A percentile compares a stretch with the other conserved stretches of the same genome.
These are phyloP conservation scores for Yponomeuta malinellus DNA, from an alignment of 2,888 invertebrate genomes.

Conservation along the genomic window DNA sequence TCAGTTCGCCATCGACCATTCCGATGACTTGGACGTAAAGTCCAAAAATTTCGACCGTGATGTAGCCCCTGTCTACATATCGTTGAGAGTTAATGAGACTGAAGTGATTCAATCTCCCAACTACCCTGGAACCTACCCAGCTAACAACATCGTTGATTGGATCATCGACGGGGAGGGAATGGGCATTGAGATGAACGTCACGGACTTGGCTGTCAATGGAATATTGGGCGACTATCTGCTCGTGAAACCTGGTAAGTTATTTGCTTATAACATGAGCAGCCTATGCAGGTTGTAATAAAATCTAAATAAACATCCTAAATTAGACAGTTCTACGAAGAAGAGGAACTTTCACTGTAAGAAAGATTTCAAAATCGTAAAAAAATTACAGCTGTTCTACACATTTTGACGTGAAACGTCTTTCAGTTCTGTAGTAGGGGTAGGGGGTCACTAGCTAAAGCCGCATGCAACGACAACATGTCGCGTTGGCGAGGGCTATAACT, in stretches of 20 bases:
- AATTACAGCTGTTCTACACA: too few relatives aligned
- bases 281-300: too few relatives aligned
- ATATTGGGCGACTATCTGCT: slow-evolving; percentile 52
- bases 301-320: too few relatives aligned
- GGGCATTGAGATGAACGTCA: slow-evolving; percentile 63
- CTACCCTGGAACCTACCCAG: slow-evolving; percentile 47
- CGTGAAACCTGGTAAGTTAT: slow-evolving; percentile 55
- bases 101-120: slow-evolving; percentile 44
- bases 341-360: too few relatives aligned
- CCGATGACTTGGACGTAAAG: slow-evolving; percentile 33
- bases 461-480: too few relatives aligned
- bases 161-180: slow-evolving; percentile 50
- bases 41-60: slow-evolving; percentile 30
- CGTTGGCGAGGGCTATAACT: too few relatives aligned
- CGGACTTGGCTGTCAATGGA: slow-evolving; percentile 51
- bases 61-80: slow-evolving; percentile 33
- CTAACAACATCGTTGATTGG: slow-evolving; percentile 50
- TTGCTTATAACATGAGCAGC: neutral
- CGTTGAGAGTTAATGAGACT: slow-evolving; percentile 37
- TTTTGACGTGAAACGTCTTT: too few relatives aligned
- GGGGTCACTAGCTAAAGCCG: too few relatives aligned
- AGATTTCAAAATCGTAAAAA: too few relatives aligned
- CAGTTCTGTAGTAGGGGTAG: too few relatives aligned
- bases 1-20: slow-evolving; percentile 34
- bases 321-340: too few relatives aligned